Percentiles rank a stretch among this genome's conserved stretches.
These are phyloP conservation scores for Habroteleia sp. DNA, from an alignment of 2,888 invertebrate genomes.

Conservation along the genomic window DNA sequence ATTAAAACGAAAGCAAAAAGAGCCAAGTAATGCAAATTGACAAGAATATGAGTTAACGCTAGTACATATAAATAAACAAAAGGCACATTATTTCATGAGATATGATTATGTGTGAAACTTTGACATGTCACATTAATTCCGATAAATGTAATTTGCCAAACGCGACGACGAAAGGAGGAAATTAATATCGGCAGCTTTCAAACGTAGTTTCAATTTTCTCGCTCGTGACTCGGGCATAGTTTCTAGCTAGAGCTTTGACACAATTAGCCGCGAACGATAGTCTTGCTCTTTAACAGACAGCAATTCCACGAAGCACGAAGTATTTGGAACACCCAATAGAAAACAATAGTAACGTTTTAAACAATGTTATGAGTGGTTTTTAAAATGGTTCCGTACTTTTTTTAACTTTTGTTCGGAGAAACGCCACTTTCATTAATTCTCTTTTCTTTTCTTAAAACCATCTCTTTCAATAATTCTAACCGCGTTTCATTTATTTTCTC, in stretches of 20 bases:
- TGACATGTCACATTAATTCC: slow-evolving; percentile 26
- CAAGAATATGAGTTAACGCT: no score
- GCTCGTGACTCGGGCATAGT: slow-evolving; percentile 50
- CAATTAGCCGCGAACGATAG: slow-evolving; percentile 55
- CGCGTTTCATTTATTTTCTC: no score
- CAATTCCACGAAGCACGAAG: slow-evolving; percentile 43
- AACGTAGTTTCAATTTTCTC: slow-evolving; percentile 56
- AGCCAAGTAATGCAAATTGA: no score
- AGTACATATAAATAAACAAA: no score
- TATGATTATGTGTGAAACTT: slow-evolving; percentile 19
- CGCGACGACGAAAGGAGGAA: slow-evolving; percentile 43
- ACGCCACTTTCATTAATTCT: no score
- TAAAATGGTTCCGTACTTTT: not conserved
- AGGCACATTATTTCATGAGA: no score
- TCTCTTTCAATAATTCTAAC: no score
- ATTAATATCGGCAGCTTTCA: slow-evolving; percentile 52
- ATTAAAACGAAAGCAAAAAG: no score
- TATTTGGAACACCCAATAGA: slow-evolving; percentile 55
- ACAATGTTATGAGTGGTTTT: slow-evolving; percentile 12
- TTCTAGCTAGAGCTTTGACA: slow-evolving; percentile 56
- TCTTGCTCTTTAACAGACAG: slow-evolving; percentile 40
- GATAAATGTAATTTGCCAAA: slow-evolving; percentile 38
- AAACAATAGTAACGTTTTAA: slow-evolving; percentile 34
- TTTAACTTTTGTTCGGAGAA: no score
- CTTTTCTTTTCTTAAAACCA: no score